These are phyloP conservation scores for Gymnarchus niloticus DNA, from an alignment of 2,113 vertebrate species.

Conservation along the genomic window DNA sequence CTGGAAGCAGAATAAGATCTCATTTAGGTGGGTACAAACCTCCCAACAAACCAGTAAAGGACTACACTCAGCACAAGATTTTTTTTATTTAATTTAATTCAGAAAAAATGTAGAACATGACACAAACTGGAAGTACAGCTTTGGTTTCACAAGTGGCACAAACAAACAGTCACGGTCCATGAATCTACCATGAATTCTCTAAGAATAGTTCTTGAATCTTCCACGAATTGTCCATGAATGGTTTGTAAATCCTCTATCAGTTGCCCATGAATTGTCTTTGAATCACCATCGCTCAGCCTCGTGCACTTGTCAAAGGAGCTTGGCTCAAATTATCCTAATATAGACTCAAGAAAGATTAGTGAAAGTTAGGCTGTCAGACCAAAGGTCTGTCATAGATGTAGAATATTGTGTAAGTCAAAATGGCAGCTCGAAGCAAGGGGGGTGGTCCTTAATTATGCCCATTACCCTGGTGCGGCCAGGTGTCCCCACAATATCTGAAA, in stretches of 20 bases:
- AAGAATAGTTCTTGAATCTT: neutral
- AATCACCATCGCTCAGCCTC: neutral
- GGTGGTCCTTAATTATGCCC: slow-evolving; percentile 8
- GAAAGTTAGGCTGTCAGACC: neutral
- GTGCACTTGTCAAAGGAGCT: neutral
- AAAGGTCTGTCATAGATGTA: neutral
- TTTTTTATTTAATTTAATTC: neutral
- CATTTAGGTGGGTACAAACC: neutral
- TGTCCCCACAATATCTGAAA: slow-evolving; percentile 17
- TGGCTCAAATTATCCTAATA: neutral
- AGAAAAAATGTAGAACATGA: neutral
- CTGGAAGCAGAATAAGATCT: neutral
- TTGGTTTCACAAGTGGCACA: neutral
- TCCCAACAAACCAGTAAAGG: neutral
- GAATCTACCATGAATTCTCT: neutral
- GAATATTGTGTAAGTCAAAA: neutral
- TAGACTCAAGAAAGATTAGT: neutral
- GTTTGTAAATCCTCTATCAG: neutral
- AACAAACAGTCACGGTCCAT: neutral
- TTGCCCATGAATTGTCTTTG: neutral
- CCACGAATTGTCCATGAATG: neutral
- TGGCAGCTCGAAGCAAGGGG: neutral
- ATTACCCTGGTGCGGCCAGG: slow-evolving; percentile 16
- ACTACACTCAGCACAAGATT: neutral
- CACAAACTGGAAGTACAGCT: neutral